Evolutionary conservation across 2,113 vertebrate genomes (phyloP), one percentile per base, ranked within the genome.

Genomic region (Orthonyx spaldingii): DNA sequence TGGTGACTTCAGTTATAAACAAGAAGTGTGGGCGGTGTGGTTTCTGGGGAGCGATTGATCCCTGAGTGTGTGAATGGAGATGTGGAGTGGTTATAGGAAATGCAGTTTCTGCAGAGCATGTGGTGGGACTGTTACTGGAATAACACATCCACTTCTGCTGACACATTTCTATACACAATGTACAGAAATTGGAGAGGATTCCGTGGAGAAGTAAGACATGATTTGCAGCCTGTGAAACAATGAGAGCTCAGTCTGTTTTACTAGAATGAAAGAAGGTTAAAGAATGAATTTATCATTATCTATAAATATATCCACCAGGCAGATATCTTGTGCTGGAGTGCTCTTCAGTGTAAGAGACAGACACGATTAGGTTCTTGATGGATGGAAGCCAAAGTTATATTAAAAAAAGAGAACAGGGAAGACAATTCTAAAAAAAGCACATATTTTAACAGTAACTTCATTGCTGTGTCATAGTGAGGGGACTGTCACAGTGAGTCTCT

Each of bases 251-350:
- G 41, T 79, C 78, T 91, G 1, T 83, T 87, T 72, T 82, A 46
- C 84, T 89, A 79, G 56, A 55, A 32, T 79, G 78, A 65, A 83
- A 85, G 61, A 55, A 79, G 16, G 53, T 79, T 96, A 59, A 89
- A 92, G 87, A 91, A 83, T 91, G 16, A 72, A 46, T 96, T 81
- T 59, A 77, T 89, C 55, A 23, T n/a, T 81, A 26, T 82, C 87
- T 94, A 50, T 90, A 96, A 96, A 89, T 96, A 94, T 13, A 79
- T 47, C 63, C 84, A 76, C 49, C 63, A 82, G 87, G 78, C 79
- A 94, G 63, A 42, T 93, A 65, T 6, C 64, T 84, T 70, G 17
- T 39, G 33, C 55, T 87, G 87, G 46, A 83, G 74, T 57, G 82
- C 75, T 74, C 53, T 39, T 91, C 59, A 66, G 50, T 77, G 24